A percentile compares a stretch with the other conserved stretches of the same genome.
Conservation (phyloP, 2,113 vertebrate genomes). For the Geococcyx californianus region DNA sequence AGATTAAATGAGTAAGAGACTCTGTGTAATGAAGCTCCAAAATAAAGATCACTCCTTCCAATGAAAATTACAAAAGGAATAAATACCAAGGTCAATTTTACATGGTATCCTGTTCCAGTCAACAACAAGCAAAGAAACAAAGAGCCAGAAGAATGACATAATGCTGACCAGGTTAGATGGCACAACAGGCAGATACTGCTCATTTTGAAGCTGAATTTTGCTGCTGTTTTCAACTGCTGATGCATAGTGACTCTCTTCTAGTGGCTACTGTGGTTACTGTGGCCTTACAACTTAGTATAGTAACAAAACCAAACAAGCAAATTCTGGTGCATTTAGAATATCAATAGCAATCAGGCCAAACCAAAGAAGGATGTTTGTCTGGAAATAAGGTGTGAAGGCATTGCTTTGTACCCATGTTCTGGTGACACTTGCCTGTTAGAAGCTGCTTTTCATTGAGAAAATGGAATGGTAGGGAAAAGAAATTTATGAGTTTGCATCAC, state of each 20-base stretch:
- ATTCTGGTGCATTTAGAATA: not conserved
- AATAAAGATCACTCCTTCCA: not conserved
- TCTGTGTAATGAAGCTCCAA: not conserved
- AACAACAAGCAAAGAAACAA: not conserved
- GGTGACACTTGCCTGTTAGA: not conserved
- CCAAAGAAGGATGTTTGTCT: not conserved
- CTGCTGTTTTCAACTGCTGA: not conserved
- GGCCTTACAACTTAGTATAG: not conserved
- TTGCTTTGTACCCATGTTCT: not conserved
- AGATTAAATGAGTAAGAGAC: not conserved
- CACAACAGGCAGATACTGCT: not conserved
- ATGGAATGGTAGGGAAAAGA: not conserved
- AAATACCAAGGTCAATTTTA: not conserved
- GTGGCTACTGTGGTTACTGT: not conserved
- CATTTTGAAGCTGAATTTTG: not conserved
- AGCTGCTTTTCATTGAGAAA: not conserved
- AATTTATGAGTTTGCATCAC: not conserved
- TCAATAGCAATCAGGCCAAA: not conserved
- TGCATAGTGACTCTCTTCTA: not conserved
- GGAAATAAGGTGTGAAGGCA: not conserved
- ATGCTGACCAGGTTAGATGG: not conserved
- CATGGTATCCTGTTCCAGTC: not conserved
- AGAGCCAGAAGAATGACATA: not conserved
- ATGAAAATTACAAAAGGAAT: not conserved
- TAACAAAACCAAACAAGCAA: not conserved